Percentiles rank a stretch among this genome's conserved stretches.
These are phyloP conservation scores for Polylopha cassiicola DNA, from an alignment of 2,888 invertebrate genomes.

Conservation along the genomic window DNA sequence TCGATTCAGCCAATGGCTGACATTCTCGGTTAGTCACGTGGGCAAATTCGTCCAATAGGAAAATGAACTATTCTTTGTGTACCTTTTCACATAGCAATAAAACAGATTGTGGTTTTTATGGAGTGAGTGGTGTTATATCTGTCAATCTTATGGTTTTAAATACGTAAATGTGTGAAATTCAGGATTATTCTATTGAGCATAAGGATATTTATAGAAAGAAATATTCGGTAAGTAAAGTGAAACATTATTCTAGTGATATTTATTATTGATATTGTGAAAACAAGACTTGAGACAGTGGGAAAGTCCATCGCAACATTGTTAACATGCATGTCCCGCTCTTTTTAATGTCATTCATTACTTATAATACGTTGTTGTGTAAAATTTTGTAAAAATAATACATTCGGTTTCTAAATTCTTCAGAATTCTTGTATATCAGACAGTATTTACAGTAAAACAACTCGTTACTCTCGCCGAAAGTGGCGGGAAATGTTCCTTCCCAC, in stretches of 20 bases:
- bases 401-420: conserved; percentile 3
- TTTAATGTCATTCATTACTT: conserved; percentile 61
- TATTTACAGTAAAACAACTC: conserved; percentile 10
- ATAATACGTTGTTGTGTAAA: conserved; percentile 6
- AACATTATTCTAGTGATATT: conserved; percentile 25
- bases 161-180: conserved; percentile 82
- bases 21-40: conserved; percentile 69
- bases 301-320: conserved; percentile 53
- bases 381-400: conserved; percentile 1
- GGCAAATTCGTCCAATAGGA: conserved; percentile 66
- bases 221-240: conserved; percentile 80
- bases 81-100: conserved; percentile 73
- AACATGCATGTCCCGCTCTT: conserved; percentile 72
- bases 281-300: conserved; percentile 54
- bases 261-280: conserved; percentile 44
- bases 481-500: conserved; percentile 45
- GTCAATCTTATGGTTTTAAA: conserved; percentile 71
- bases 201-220: conserved; percentile 80
- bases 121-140: conserved; percentile 76
- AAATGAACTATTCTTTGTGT: conserved; percentile 73
- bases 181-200: conserved; percentile 82
- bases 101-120: conserved; percentile 73
- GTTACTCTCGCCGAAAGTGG: conserved; percentile 41
- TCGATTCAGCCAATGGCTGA: conserved; percentile 56
- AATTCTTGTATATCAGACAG: conserved; percentile 7